Base-by-base conservation (phyloP, 2,797 vertebrate genomes). In the Urophycis tenuis region DNA sequence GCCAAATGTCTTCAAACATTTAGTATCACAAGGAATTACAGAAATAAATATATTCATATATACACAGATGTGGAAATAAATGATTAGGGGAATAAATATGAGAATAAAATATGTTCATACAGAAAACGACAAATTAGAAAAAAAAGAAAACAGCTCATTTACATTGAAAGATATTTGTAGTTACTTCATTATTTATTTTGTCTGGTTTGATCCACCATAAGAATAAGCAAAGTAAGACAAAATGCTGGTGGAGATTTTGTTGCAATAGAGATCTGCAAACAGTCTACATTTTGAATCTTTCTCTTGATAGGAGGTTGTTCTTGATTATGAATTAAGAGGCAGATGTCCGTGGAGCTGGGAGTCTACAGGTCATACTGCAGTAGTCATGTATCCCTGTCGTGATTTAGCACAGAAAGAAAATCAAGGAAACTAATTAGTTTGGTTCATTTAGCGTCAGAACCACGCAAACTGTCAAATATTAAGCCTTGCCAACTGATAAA, bases 11-110 rank as follows among this genome's bases (percentile, higher is more conserved):
- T 53, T 22, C 1, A 22, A 19, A 60, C 60, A 67, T 29, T 67
- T 9, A n/a, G 53, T 45, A 22, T 30, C 14, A 6, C 1, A 5
- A 25, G 33, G 3, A 3, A 79, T 67, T 9, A 70, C 12, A 5
- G 9, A 2, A 31, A 29, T 31, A 60, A 60, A 67, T 72, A 36
- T 72, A 72, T 72, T 34, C 33, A 72, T 72, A 72, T 72, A 36
- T 72, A 72, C 33, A 72, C 14, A 72, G 32, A 72, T 72, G 33
- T 72, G 33, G 31, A 72, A 22, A 72, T 72, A 72, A 34, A 72
- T 36, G 33, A 22, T 36, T 72, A 67, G 60, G 60, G 60, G 60
- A 12, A 72, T 72, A 72, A 8, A 72, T 72, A 72, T 25, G n/a
- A 17, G 32, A 34, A 72, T 72, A 72, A 35, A 34, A 72, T 35